Percentiles rank a stretch among this genome's conserved stretches.
These are phyloP conservation scores for Drosophila lacertosa DNA, from an alignment of 1,140 invertebrate species.

Conservation along the genomic window DNA sequence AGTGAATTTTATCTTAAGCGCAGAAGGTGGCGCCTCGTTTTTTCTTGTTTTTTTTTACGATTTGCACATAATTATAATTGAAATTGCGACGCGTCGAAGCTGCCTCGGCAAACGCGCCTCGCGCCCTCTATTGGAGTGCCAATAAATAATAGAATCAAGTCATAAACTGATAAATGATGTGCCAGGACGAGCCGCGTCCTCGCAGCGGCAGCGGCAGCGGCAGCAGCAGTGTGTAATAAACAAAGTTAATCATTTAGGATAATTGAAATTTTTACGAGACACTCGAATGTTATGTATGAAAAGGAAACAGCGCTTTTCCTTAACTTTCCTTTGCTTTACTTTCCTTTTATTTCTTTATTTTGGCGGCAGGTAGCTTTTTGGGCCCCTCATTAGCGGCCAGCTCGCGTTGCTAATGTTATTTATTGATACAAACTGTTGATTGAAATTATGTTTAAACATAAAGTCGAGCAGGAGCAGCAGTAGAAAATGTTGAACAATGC, in stretches of 20 bases:
- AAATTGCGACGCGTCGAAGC: constrained; percentile 72
- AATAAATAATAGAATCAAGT: constrained; percentile 84
- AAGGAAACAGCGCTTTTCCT: constrained; percentile 14
- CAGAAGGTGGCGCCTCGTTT: constrained; percentile 18
- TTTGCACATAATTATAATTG: constrained; percentile 84
- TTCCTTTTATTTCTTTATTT: constrained; percentile 1
- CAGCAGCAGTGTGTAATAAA: constrained; percentile 61
- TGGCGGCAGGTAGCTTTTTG: constrained; percentile 50
- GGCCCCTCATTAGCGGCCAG: constrained; percentile 50
- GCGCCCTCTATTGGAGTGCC: constrained; percentile 56
- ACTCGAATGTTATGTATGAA: constrained; percentile 58
- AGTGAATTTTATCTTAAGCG: constrained; percentile 76
- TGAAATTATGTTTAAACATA: constrained; percentile 54
- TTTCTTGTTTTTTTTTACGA: constrained; percentile 70
- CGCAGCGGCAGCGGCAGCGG: neutral
- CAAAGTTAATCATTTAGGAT: constrained; percentile 84
- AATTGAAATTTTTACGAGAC: constrained; percentile 84
- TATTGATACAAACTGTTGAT: constrained; percentile 74
- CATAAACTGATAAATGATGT: constrained; percentile 81
- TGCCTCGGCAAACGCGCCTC: constrained; percentile 16
- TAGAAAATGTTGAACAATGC: constrained; percentile 19
- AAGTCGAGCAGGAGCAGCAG: constrained; percentile 27
- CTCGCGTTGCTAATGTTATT: constrained; percentile 45
- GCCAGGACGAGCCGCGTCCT: constrained; percentile 32
- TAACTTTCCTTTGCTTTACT: constrained; percentile 9